Base-by-base conservation (phyloP, 2,797 vertebrate genomes). In the Coendou prehensilis region DNA sequence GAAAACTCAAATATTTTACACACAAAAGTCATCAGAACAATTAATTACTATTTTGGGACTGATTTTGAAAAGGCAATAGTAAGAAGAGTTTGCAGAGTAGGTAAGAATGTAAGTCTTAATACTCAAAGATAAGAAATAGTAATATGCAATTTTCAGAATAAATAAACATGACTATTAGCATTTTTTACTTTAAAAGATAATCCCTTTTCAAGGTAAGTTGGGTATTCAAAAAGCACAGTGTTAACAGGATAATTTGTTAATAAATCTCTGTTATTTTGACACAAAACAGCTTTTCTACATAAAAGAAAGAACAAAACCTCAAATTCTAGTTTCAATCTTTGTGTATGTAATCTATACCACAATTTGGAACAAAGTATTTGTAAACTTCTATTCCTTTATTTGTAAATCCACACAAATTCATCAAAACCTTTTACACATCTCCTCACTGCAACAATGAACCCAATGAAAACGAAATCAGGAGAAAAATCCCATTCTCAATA, bases 51-150 rank as follows among this genome's bases (percentile, higher is more conserved):
- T 83, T 94, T 52, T 78, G 63, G 71, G 63, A 59, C 47, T 81
- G 30, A 84, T 82, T 94, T 89, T n/a, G 57, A 64, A 87, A 87
- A 94, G 64, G 9, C 9, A 92, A 93, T 92, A 94, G 47, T 64
- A 89, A 76, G 61, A 93, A 18, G 13, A 95, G 9, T 67, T 54
- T 2, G 9, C 23, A 93, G 76, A 84, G 23, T 57, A 87, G 18
- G 69, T 52, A 94, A 82, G 22, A 63, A 75, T 9, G 5, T 63
- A 91, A 81, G 52, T 84, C 52, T 75, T 61, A 93, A 17, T n/a
- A 67, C 50, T 26, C 67, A 91, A 94, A 90, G 37, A 73, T n/a
- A 78, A 64, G 64, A 96, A 76, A 88, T 37, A 37, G 7, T 52
- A 88, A 71, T 7, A 45, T 22, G 15, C 4, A 67, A 75, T 82